Evolutionary conservation across 2,888 invertebrate genomes (phyloP).

Genomic region (Callinectes sapidus): DNA sequence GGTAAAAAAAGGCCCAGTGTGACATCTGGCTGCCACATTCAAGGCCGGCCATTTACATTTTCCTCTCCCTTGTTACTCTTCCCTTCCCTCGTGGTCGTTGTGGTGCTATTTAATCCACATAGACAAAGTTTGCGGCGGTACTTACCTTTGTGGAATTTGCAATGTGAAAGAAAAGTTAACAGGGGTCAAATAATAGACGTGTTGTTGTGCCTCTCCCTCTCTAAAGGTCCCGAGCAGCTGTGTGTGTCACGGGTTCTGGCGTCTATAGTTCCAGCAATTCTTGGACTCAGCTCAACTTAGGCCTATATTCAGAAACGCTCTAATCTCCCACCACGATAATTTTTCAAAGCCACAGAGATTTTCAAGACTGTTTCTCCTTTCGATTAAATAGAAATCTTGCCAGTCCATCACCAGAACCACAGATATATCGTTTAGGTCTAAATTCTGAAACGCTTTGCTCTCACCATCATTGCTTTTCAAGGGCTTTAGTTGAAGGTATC

Average conservation of each 20-base stretch:
- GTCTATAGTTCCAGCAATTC: not conserved
- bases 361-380: too few species aligned
- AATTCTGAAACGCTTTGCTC: too few species aligned
- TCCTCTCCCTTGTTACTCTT: not conserved
- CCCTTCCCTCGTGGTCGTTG: not conserved
- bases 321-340: too few species aligned
- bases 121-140: not conserved
- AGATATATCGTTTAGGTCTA: too few species aligned
- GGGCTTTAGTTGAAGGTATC: too few species aligned
- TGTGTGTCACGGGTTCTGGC: constrained; percentile 7
- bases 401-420: too few species aligned
- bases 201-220: not conserved
- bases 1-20: not conserved
- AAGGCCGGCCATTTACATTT: constrained; percentile 16
- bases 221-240: not conserved
- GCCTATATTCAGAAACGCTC: too few species aligned
- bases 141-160: constrained; percentile 3
- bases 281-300: not conserved
- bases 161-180: constrained; percentile 5
- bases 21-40: constrained; percentile 20
- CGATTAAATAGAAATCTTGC: too few species aligned
- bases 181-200: constrained; percentile 6
- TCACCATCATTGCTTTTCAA: too few species aligned
- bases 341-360: too few species aligned
- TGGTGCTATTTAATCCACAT: not conserved